phyloP scores from a whole-genome alignment of 2,113 vertebrate genomes.

The Symphodus melops region DNA sequence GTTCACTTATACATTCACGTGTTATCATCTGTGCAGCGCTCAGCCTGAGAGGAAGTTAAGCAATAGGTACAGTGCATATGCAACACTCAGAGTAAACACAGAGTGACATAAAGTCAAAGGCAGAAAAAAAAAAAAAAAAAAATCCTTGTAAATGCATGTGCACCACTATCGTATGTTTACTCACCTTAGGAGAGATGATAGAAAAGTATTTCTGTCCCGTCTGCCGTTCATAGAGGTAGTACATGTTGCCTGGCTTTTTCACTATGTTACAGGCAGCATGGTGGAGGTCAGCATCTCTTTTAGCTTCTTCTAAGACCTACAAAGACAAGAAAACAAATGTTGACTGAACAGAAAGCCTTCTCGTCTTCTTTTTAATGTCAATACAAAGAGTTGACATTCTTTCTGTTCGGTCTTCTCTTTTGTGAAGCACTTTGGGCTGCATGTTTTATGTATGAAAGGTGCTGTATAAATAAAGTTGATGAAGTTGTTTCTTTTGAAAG shows the following conservation, averaged over 20 bases:
- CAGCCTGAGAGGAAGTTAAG: background rate
- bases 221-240: conserved; percentile 91
- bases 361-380: too few species aligned
- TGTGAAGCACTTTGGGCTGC: too few species aligned
- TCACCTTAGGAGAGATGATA: conserved; percentile 93
- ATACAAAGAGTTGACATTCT: too few species aligned
- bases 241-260: conserved; percentile 94
- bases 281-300: conserved; percentile 92
- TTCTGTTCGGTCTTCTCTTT: too few species aligned
- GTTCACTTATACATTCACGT: background rate
- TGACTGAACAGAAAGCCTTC: background rate
- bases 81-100: background rate
- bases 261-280: conserved; percentile 94
- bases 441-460: too few species aligned
- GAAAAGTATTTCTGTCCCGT: conserved; percentile 96
- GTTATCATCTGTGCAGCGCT: background rate
- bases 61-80: conserved; percentile 11
- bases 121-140: background rate
- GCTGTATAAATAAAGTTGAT: too few species aligned
- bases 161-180: background rate
- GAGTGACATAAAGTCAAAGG: background rate
- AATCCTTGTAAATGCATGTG: background rate
- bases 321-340: background rate
- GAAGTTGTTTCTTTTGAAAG: background rate
- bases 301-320: conserved; percentile 94